Percentiles rank a stretch among this genome's conserved stretches.
Conservation (phyloP, 2,888 invertebrate species). For the Thecocarcelia acutangulata region DNA sequence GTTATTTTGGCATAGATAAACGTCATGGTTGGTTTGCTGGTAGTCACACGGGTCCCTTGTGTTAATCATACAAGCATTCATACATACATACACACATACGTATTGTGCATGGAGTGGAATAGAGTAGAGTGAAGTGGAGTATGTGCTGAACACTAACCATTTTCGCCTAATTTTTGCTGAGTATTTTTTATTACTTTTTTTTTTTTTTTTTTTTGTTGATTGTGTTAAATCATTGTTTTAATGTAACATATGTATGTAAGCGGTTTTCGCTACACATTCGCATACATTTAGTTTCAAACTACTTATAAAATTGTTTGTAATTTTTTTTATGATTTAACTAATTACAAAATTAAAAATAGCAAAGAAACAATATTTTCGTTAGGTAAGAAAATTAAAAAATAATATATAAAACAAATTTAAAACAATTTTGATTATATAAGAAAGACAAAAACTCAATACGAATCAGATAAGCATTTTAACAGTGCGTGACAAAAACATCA, state of each 20-base stretch:
- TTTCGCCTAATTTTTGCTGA: slow-evolving; percentile 49
- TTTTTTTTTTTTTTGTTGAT: too few species aligned
- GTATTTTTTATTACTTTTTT: slow-evolving; percentile 16
- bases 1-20: slow-evolving; percentile 56
- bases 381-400: slow-evolving; percentile 28
- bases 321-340: slow-evolving; percentile 25
- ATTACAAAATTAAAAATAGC: slow-evolving; percentile 49
- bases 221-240: slow-evolving; percentile 51
- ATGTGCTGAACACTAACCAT: not conserved
- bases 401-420: too few species aligned
- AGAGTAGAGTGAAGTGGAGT: not conserved
- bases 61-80: not conserved
- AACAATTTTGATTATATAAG: not conserved
- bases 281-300: slow-evolving; percentile 28
- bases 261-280: slow-evolving; percentile 19
- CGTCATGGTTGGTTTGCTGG: slow-evolving; percentile 59
- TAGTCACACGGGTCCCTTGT: slow-evolving; percentile 19
- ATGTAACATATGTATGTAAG: slow-evolving; percentile 28
- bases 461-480: too few species aligned
- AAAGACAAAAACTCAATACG: not conserved
- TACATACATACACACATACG: not conserved
- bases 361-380: slow-evolving; percentile 11
- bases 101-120: not conserved
- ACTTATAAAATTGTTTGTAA: slow-evolving; percentile 43
- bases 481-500: too few species aligned